Conservation (phyloP, 2,797 vertebrate species). For the Carcharodon carcharias region DNA sequence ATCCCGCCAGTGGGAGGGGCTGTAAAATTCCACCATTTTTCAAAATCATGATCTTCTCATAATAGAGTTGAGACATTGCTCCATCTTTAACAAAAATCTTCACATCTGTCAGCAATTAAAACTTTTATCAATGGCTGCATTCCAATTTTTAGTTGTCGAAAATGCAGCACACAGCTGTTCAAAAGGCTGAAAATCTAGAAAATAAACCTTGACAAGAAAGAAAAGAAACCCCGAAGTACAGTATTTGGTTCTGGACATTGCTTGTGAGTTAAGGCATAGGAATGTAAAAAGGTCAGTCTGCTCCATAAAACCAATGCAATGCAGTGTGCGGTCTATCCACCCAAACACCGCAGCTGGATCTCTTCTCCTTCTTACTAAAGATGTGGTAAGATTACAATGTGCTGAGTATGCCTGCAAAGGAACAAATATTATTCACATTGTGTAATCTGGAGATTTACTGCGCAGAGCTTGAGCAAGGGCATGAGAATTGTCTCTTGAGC, state of each 20-base stretch:
- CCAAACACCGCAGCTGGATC: conserved; percentile 23
- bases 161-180: neutral
- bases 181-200: neutral
- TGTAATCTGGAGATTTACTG: conserved; percentile 36
- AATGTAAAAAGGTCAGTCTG: conserved; percentile 31
- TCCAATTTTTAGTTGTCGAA: neutral
- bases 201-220: conserved; percentile 10
- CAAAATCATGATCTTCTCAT: neutral
- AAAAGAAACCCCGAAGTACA: neutral
- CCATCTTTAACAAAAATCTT: neutral
- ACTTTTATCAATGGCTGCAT: conserved; percentile 14
- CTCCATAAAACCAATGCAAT: conserved; percentile 30
- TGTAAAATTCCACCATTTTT: too few species aligned
- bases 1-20: too few species aligned
- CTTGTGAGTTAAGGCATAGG: conserved; percentile 23
- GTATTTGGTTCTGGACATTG: neutral
- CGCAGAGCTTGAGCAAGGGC: conserved; percentile 22
- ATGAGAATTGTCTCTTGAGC: conserved; percentile 35
- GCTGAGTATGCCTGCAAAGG: conserved; percentile 27
- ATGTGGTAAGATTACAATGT: conserved; percentile 36
- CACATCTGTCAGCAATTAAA: conserved; percentile 6
- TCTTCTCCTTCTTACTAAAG: conserved; percentile 33
- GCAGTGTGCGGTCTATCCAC: neutral
- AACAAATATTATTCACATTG: conserved; percentile 33
- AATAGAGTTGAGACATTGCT: neutral